These are phyloP conservation scores for Catharus fuscescens DNA, from an alignment of 2,113 vertebrate genomes.

Conservation along the genomic window DNA sequence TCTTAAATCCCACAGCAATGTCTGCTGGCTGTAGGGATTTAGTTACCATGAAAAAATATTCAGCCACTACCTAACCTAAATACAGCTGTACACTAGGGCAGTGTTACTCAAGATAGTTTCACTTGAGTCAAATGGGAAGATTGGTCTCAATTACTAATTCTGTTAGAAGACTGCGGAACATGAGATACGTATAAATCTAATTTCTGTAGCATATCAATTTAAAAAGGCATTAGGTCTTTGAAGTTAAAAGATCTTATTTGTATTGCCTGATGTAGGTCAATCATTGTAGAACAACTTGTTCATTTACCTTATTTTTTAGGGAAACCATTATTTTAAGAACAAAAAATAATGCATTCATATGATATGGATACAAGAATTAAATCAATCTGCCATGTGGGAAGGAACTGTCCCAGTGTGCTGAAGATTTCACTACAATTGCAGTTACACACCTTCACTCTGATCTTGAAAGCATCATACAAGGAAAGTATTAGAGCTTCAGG, in stretches of 20 bases:
- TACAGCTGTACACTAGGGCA: not conserved
- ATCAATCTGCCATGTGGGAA: not conserved
- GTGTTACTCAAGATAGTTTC: conserved; percentile 17
- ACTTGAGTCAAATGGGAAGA: conserved; percentile 24
- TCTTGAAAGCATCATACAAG: not conserved
- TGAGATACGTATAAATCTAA: conserved; percentile 38
- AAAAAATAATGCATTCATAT: not conserved
- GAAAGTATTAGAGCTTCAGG: not conserved
- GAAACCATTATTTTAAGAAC: not conserved
- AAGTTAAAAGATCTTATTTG: conserved; percentile 23
- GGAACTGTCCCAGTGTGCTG: not conserved
- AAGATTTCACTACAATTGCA: not conserved
- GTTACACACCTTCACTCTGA: not conserved
- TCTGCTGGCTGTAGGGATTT: conserved; percentile 60
- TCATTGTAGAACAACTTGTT: conserved; percentile 14
- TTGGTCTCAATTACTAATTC: conserved; percentile 53
- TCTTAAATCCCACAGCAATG: conserved; percentile 58
- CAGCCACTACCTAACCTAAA: conserved; percentile 37
- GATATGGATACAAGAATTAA: not conserved
- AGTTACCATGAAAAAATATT: conserved; percentile 54
- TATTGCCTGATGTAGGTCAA: conserved; percentile 4
- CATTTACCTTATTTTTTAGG: not conserved
- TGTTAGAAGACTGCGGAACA: conserved; percentile 47
- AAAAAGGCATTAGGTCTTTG: not conserved
- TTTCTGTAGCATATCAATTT: conserved; percentile 24